Conservation (phyloP, 2,797 vertebrate species). For the Myripristis murdjan region DNA sequence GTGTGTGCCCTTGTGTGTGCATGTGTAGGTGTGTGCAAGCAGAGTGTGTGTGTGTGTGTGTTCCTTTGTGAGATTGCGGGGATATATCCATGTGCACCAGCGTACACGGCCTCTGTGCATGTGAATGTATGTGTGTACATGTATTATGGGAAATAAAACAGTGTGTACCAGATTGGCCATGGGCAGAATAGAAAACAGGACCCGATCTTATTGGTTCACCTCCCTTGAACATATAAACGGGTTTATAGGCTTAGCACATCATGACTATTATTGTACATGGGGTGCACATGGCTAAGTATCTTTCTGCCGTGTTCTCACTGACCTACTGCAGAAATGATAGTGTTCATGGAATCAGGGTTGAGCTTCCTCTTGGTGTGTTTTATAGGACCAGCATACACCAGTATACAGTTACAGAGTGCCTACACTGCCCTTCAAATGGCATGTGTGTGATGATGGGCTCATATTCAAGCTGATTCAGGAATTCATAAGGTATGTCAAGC, state of each 20-base stretch:
- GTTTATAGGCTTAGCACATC: slow-evolving; percentile 6
- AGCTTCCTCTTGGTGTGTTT: too few relatives aligned
- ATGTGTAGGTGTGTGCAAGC: neutral
- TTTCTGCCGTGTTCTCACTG: slow-evolving; percentile 15
- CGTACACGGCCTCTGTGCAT: neutral
- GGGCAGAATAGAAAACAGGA: slow-evolving; percentile 28
- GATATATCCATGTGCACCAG: neutral
- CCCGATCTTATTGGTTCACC: slow-evolving; percentile 31
- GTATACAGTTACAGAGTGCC: too few relatives aligned
- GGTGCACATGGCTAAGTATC: neutral
- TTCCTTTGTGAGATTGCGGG: neutral
- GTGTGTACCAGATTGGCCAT: slow-evolving; percentile 12
- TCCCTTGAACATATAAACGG: slow-evolving; percentile 5
- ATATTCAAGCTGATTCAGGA: too few relatives aligned
- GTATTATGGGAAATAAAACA: slow-evolving; percentile 19
- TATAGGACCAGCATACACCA: too few relatives aligned
- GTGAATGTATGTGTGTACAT: neutral
- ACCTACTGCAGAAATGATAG: slow-evolving; percentile 6
- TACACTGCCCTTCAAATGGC: too few relatives aligned
- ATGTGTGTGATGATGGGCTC: too few relatives aligned
- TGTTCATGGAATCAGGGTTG: neutral
- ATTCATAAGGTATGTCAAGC: too few relatives aligned
- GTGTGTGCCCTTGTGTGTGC: neutral
- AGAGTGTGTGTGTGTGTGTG: too few relatives aligned
- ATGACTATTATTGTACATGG: slow-evolving; percentile 10